These are phyloP conservation scores for Hirtodrosophila cameraria DNA, from an alignment of 2,888 invertebrate genomes.

Conservation along the genomic window DNA sequence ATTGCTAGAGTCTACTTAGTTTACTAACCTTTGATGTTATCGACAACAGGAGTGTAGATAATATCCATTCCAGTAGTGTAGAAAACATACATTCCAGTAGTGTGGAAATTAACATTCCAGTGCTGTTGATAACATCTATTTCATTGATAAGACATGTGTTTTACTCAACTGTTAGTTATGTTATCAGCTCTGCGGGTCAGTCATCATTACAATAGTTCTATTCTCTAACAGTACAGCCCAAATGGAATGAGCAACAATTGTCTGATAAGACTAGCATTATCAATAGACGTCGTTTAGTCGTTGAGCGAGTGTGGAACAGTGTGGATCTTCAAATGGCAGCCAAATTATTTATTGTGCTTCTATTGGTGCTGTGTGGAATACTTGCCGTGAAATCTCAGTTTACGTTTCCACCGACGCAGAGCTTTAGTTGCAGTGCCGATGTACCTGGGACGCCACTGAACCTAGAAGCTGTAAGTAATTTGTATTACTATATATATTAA, in stretches of 20 bases:
- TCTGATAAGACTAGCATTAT: constrained; percentile 14
- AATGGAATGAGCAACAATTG: not conserved
- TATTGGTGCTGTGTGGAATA: constrained; percentile 6
- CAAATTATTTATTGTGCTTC: not conserved
- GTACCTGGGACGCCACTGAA: not conserved
- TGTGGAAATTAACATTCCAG: no score
- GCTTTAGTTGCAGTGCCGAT: not conserved
- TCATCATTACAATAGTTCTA: not conserved
- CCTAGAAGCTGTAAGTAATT: constrained; percentile 11
- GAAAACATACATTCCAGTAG: no score
- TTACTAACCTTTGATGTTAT: no score
- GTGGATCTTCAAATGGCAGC: constrained; percentile 5
- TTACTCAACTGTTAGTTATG: no score
- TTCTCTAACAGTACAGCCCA: no score
- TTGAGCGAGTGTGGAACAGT: not conserved
- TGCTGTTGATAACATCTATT: no score
- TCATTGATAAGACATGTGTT: no score
- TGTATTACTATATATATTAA: no score
- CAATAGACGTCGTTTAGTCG: constrained; percentile 6
- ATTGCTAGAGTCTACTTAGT: no score
- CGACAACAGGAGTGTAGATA: no score
- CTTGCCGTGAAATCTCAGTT: constrained; percentile 15
- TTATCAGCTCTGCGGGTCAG: not conserved
- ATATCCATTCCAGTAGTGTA: no score
- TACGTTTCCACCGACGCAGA: not conserved